phyloP scores from a whole-genome alignment of 2,113 vertebrate species.

The Tupaia tana region DNA sequence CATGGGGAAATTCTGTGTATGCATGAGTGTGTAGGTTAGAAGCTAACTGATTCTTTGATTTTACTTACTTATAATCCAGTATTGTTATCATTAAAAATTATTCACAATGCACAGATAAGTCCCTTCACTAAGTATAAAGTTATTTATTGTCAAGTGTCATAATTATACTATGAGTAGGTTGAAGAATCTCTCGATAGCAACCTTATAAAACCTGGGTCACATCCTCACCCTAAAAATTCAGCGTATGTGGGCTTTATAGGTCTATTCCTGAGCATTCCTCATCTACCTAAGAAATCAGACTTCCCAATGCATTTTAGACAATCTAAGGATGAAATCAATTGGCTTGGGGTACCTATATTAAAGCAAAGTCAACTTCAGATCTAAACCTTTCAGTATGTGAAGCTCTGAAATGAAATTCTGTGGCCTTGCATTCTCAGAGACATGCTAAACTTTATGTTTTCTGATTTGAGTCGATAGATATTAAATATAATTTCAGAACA shows the following conservation, averaged over 20 bases:
- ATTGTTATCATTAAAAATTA: neutral
- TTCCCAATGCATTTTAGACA: neutral
- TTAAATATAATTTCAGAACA: neutral
- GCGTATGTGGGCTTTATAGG: fast-evolving
- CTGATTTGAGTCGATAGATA: neutral
- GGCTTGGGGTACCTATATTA: neutral
- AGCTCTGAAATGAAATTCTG: neutral
- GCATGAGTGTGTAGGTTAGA: neutral
- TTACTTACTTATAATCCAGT: neutral
- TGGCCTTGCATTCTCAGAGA: neutral
- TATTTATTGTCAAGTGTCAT: neutral
- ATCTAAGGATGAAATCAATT: neutral
- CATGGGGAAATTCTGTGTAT: neutral
- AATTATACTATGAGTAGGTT: conserved; percentile 2
- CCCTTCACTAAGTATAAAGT: neutral
- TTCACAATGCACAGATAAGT: neutral
- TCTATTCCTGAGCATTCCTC: neutral
- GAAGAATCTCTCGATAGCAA: neutral
- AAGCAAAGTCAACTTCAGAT: neutral
- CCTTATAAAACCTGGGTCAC: neutral
- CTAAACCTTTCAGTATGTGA: neutral
- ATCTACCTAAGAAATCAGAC: neutral
- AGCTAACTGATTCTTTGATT: neutral
- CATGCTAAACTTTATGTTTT: neutral
- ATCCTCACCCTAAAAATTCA: neutral